Conservation (phyloP, 2,888 invertebrate species). For the Lamellibrachia columna region DNA sequence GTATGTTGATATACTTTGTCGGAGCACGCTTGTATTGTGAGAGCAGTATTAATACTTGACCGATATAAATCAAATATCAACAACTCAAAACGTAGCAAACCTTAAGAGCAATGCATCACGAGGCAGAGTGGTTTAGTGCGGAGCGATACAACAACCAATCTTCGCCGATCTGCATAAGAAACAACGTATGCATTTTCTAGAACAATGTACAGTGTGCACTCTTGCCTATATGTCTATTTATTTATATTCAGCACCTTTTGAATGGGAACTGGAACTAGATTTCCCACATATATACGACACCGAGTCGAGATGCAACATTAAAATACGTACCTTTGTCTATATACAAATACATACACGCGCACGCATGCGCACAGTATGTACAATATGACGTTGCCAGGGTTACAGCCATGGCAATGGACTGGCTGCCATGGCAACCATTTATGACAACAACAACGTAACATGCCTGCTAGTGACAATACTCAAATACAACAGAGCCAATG, state of each 20-base stretch:
- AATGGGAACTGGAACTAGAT: not conserved
- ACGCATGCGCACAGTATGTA: constrained; percentile 10
- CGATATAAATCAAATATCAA: not conserved
- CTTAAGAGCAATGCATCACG: not conserved
- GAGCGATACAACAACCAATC: not conserved
- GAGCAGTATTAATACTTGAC: not conserved
- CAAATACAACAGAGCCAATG: not conserved
- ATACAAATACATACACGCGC: constrained; percentile 11
- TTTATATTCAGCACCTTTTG: constrained; percentile 3
- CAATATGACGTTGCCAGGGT: not conserved
- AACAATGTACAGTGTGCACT: not conserved
- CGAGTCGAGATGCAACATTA: not conserved
- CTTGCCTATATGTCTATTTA: not conserved
- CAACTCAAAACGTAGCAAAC: not conserved
- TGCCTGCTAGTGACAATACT: not conserved
- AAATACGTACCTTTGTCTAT: constrained; percentile 11
- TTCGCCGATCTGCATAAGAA: not conserved
- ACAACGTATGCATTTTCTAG: not conserved
- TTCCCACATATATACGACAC: not conserved
- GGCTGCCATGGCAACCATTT: not conserved
- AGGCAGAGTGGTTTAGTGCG: not conserved
- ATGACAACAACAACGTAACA: not conserved
- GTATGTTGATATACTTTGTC: not conserved
- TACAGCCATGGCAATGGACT: not conserved
- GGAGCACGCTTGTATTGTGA: not conserved